Conservation (phyloP, 2,888 invertebrate species). For the Bhutanitis thaidina region DNA sequence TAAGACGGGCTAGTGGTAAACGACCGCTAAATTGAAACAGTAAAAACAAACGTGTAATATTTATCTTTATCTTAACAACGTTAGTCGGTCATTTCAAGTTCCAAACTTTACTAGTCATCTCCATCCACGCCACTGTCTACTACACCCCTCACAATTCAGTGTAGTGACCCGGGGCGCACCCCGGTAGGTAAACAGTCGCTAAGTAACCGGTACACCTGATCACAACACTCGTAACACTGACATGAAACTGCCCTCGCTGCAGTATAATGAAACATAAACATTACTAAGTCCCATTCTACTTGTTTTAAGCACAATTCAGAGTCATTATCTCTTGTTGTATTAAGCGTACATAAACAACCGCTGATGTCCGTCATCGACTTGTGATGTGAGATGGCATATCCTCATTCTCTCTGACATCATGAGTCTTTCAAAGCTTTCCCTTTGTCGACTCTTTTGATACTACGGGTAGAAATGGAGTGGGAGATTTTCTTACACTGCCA, state of each 20-base stretch:
- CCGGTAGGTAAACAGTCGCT: constrained; percentile 49
- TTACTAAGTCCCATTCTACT: constrained; percentile 20
- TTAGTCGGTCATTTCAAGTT: no score
- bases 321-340: neutral
- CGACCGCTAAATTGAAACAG: no score
- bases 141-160: constrained; percentile 58
- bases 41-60: no score
- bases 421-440: no score
- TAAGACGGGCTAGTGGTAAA: no score
- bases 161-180: constrained; percentile 59
- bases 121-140: constrained; percentile 33
- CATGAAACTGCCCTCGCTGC: constrained; percentile 31
- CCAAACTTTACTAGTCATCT: constrained; percentile 29
- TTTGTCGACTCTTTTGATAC: no score
- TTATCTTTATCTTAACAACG: neutral
- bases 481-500: no score
- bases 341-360: no score
- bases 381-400: no score
- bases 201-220: constrained; percentile 58
- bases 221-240: constrained; percentile 42
- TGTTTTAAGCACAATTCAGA: constrained; percentile 6
- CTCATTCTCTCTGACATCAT: no score
- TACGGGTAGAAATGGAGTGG: no score
- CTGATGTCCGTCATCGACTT: no score
- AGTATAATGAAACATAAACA: constrained; percentile 51